Conservation (phyloP, 2,113 vertebrate species). For the Neomonachus schauinslandi region DNA sequence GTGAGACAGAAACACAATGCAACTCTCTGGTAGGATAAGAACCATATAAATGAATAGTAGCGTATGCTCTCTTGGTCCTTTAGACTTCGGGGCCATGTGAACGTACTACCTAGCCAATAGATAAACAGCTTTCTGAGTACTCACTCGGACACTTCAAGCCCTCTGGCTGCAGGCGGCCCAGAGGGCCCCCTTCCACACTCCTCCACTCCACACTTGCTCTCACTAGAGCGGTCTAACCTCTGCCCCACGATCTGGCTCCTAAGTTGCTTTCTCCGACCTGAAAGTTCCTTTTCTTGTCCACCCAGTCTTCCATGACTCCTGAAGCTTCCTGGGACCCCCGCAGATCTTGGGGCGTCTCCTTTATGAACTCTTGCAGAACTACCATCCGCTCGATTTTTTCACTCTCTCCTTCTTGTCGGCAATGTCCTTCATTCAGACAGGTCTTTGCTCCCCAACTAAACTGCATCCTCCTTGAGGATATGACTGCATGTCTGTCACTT, state of each 20-base stretch:
- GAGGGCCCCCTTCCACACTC: neutral
- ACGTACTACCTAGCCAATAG: neutral
- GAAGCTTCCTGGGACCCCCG: neutral
- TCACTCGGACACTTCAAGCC: neutral
- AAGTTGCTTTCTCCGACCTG: neutral
- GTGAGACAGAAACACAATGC: neutral
- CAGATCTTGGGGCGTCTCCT: neutral
- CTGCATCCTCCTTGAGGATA: neutral
- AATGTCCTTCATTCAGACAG: neutral
- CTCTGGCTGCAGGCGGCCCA: neutral
- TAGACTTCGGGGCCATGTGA: neutral
- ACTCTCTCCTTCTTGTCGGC: neutral
- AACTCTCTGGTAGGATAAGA: neutral
- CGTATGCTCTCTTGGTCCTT: neutral
- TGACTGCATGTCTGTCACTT: accelerated
- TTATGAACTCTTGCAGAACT: neutral
- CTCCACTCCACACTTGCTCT: accelerated
- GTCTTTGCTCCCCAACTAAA: neutral
- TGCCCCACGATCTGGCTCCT: neutral
- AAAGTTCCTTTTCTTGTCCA: neutral
- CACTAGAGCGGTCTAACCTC: neutral
- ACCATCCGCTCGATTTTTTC: neutral
- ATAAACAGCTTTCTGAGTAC: neutral
- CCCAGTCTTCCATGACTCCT: no score
- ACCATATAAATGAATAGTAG: neutral